Base-by-base conservation (phyloP, 2,797 vertebrate species). In the Myripristis jacobus region DNA sequence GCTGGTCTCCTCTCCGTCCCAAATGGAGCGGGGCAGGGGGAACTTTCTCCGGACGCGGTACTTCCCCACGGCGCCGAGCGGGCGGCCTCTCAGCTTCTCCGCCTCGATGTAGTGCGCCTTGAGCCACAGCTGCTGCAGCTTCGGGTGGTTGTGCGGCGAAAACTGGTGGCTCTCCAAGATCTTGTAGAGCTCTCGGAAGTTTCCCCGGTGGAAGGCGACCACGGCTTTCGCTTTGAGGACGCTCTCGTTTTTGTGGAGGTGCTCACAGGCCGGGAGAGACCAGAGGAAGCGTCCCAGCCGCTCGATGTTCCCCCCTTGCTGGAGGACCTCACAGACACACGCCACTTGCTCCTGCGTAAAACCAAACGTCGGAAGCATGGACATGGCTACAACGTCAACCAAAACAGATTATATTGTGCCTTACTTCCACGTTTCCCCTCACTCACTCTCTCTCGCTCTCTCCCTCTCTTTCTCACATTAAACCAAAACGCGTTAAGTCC, bases 311-410 rank as follows among this genome's bases (percentile, higher is more conserved):
- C 97, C 97, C 50, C 97, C 97, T 92, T 98, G 97, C 83, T 98
- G 97, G 80, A 98, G 95, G 73, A 98, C 97, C 73, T 98, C 96
- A 84, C 96, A 98, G 71, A 98, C 96, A 85, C 97, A 98, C 79
- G 97, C 96, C 81, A 98, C 97, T 95, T 98, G 97, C 92, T 98
- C 97, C 92, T 98, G 97, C 89, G 97, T 98, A 92, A 98, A 98
- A 87, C 97, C 97, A 91, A 98, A 98, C 53, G 97, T 98, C 83
- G 97, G 97, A 86, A 98, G 95, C 97, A 98, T 96, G 88, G 97
- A 98, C 97, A 98, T 98, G 94, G 91, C 95, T 94, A 91, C 93
- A 87, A 73, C 66, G 83, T 87, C 78, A 84, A 87, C 72, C 84
- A 73, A 65, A 56, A 61, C 60, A 84, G 78, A 87, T 83, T 77